Evolutionary conservation across 2,797 vertebrate genomes (phyloP).

Genomic region (Scolopax rusticola): DNA sequence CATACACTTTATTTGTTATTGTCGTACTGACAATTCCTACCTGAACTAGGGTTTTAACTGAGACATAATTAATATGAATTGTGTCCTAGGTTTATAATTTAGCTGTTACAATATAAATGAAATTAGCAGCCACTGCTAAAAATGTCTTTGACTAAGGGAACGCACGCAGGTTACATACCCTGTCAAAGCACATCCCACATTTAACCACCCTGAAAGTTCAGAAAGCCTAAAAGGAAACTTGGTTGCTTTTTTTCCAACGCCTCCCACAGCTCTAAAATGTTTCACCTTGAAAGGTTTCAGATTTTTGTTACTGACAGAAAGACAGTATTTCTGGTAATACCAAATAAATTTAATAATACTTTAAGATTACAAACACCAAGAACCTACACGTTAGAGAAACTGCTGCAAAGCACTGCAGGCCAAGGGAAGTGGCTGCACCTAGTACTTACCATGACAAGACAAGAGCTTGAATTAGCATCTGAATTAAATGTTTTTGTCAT

Average conservation of each 20-base stretch:
- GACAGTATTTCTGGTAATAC: not conserved
- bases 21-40: not conserved
- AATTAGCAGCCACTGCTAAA: not conserved
- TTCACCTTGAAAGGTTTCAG: not conserved
- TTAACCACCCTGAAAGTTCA: not conserved
- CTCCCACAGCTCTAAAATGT: not conserved
- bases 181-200: not conserved
- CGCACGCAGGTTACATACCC: accelerated
- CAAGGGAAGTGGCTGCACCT: not conserved
- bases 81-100: not conserved
- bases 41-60: not conserved
- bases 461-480: not conserved
- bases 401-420: not conserved
- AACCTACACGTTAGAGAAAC: not conserved
- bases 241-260: not conserved
- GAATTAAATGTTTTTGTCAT: not conserved
- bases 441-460: not conserved
- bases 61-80: not conserved
- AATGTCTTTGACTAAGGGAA: not conserved
- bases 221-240: not conserved
- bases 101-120: not conserved
- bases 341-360: not conserved
- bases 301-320: not conserved
- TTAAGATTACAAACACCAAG: not conserved
- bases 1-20: not conserved